Evolutionary conservation across 2,888 invertebrate species (phyloP).

Genomic region (Melanchra persicariae): DNA sequence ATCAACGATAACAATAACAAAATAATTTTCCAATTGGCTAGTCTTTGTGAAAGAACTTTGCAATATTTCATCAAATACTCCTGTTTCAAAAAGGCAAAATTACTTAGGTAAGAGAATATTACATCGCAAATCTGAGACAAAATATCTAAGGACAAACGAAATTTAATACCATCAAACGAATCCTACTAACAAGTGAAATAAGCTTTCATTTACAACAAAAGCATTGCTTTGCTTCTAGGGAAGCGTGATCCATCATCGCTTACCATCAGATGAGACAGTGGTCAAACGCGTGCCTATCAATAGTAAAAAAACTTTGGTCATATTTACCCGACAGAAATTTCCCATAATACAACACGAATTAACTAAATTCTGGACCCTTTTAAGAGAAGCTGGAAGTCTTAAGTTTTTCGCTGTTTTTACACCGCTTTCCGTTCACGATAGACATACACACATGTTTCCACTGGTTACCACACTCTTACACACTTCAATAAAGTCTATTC

Average conservation of each 20-base stretch:
- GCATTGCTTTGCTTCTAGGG: no score
- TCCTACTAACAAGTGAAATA: not conserved
- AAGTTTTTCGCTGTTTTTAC: not conserved
- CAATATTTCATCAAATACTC: not conserved
- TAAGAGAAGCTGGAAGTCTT: no score
- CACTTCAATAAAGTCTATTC: no score
- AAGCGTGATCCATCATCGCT: no score
- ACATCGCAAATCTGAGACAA: not conserved
- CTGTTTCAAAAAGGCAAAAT: not conserved
- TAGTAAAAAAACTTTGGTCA: not conserved
- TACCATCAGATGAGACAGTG: no score
- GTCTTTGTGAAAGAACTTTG: not conserved
- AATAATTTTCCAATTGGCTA: not conserved
- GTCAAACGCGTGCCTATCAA: no score
- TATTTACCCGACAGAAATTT: constrained; percentile 56
- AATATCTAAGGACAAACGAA: not conserved
- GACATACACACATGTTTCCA: not conserved
- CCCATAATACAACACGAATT: constrained; percentile 37
- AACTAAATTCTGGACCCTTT: not conserved
- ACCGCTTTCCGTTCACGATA: no score
- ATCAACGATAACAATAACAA: no score
- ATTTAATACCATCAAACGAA: not conserved
- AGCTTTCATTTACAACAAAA: not conserved
- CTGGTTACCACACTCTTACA: not conserved
- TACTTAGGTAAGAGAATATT: not conserved